Base-by-base conservation (phyloP, 2,888 invertebrate genomes). In the Acrobasis repandana region DNA sequence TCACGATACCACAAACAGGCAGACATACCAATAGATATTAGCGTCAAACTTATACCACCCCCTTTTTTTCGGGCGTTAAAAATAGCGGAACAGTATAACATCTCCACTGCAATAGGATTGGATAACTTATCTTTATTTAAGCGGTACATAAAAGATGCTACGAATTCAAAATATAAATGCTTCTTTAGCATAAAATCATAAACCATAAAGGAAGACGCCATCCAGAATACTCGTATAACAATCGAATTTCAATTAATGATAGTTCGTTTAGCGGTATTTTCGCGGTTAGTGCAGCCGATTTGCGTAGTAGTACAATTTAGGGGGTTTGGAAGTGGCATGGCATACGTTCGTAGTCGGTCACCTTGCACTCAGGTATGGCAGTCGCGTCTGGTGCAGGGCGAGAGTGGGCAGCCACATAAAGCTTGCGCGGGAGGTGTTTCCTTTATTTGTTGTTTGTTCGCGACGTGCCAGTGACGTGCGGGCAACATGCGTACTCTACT, bases 331-430 rank as follows among this genome's bases (percentile, higher is more conserved):
- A 72, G 70, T 62, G 67, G 66, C 67, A 64, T 34, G 65, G 78
- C 70, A 70, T 77, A 72, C 86, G 72, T 85, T 82, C 78, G 74
- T 73, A 86, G 82, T 82, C 77, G 86, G 90, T 90, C 81, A 89
- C 88, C 88, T 90, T 88, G 90, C 86, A 86, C 85, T 90, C 83
- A 82, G 74, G 88, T 89, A 90, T 90, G 89, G 88, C 84, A 80
- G 86, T 84, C 89, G 89, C 83, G 88, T 88, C 82, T 74, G 80
- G 79, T 75, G 75, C 86, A 83, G 86, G 88, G 87, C 88, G 86
- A 88, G 91, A 91, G 91, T 86, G 90, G 90, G 90, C 90, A 88
- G 85, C 88, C 89, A 90, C 91, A 83, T 89, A 92, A 85, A 92
- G 88, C 85, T 75, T 72, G 90, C 82, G 90, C 88, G 81, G 85